These are phyloP conservation scores for Colletes collaris DNA, from an alignment of 2,888 invertebrate genomes.

Conservation along the genomic window DNA sequence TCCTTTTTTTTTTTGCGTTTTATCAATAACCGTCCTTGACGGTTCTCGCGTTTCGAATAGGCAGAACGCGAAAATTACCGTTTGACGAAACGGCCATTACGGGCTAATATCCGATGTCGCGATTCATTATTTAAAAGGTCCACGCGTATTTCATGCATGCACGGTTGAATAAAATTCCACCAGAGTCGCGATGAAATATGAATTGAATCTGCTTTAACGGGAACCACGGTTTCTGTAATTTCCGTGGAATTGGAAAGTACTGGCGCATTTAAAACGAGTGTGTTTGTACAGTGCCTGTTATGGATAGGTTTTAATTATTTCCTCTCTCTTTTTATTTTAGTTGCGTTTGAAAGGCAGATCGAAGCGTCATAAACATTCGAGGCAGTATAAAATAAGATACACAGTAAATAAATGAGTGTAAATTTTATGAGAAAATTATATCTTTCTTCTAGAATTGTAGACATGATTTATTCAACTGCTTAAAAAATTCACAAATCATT, in stretches of 20 bases:
- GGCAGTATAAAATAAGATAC: too few species aligned
- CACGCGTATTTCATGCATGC: conserved; percentile 24
- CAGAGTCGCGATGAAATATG: conserved; percentile 10
- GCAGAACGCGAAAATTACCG: conserved; percentile 28
- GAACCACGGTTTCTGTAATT: conserved; percentile 22
- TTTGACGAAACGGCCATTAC: conserved; percentile 29
- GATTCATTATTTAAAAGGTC: conserved; percentile 34
- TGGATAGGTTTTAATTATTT: too few species aligned
- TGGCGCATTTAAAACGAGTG: not conserved
- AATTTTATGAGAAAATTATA: too few species aligned
- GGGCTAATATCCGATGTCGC: conserved; percentile 17
- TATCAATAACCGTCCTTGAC: not conserved
- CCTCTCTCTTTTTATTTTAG: too few species aligned
- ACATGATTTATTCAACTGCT: too few species aligned
- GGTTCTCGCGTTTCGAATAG: not conserved
- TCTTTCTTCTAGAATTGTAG: too few species aligned
- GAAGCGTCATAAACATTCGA: too few species aligned
- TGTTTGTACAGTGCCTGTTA: too few species aligned
- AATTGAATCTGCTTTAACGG: conserved; percentile 31
- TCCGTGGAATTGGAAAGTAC: conserved; percentile 4
- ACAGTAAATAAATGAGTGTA: too few species aligned
- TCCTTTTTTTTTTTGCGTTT: not conserved
- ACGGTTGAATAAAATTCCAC: conserved; percentile 37
- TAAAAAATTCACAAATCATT: too few species aligned
- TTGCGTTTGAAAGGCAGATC: too few species aligned